phyloP scores from a whole-genome alignment of 2,888 invertebrate genomes.

The Megalurothrips usitatus region DNA sequence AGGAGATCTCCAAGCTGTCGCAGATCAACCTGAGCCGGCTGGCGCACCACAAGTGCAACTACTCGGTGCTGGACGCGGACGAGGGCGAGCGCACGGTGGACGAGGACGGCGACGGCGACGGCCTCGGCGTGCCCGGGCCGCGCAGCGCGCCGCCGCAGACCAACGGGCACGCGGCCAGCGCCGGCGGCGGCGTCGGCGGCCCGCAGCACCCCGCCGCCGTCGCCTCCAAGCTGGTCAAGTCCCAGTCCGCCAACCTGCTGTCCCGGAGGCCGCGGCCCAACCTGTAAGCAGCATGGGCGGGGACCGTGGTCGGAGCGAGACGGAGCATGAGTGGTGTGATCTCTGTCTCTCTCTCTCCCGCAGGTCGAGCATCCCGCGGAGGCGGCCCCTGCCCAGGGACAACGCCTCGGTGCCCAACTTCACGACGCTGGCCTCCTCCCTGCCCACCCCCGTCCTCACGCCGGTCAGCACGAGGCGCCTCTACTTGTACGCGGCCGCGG shows the following conservation, averaged over 20 bases:
- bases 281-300: conserved; percentile 54
- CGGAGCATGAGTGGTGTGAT: conserved; percentile 41
- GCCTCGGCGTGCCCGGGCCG: background rate
- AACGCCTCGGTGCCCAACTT: conserved; percentile 73
- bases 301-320: conserved; percentile 51
- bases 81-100: conserved; percentile 31
- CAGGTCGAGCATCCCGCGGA: conserved; percentile 30
- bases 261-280: conserved; percentile 46
- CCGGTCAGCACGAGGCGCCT: conserved; percentile 45
- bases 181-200: background rate
- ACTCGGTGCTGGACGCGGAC: conserved; percentile 57
- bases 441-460: conserved; percentile 61
- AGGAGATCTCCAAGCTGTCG: conserved; percentile 67
- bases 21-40: conserved; percentile 63
- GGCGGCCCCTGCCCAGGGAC: conserved; percentile 49
- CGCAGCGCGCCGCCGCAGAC: background rate
- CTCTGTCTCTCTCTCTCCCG: conserved; percentile 44
- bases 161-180: background rate
- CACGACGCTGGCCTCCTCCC: conserved; percentile 52
- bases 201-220: background rate
- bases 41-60: conserved; percentile 61
- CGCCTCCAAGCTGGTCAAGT: conserved; percentile 46
- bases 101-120: conserved; percentile 39
- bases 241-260: conserved; percentile 48
- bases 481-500: background rate